phyloP scores from a whole-genome alignment of 2,797 vertebrate genomes.

The Sebastes iracundus region DNA sequence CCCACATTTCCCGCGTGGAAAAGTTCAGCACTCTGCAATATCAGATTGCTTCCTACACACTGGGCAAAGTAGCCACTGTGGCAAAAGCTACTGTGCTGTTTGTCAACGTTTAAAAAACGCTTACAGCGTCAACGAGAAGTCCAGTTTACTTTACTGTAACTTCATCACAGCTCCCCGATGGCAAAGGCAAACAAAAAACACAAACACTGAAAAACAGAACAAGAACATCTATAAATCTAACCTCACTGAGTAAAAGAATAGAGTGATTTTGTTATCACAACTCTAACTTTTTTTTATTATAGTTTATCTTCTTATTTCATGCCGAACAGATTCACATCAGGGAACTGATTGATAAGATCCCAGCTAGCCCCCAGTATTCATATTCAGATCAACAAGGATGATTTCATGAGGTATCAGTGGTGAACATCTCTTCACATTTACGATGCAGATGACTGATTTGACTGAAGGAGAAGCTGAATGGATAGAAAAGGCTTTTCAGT shows the following conservation, averaged over 20 bases:
- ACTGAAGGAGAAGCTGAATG: background rate
- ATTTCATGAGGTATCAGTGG: background rate
- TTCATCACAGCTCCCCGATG: background rate
- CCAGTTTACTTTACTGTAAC: background rate
- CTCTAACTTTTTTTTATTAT: background rate
- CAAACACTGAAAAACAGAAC: background rate
- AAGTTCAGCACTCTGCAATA: slow-evolving; percentile 15
- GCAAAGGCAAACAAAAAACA: background rate
- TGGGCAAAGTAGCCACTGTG: background rate
- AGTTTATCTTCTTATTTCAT: background rate
- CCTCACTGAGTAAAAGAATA: background rate
- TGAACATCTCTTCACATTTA: background rate
- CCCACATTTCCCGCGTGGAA: slow-evolving; percentile 30
- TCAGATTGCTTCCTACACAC: slow-evolving; percentile 7
- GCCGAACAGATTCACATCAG: background rate
- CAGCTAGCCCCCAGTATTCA: background rate
- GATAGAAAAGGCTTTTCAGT: background rate
- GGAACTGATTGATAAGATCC: background rate
- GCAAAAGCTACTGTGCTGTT: slow-evolving; percentile 7
- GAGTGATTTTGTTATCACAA: background rate
- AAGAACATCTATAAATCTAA: background rate
- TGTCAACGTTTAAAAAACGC: slow-evolving; percentile 23
- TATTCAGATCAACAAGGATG: background rate
- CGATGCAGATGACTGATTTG: background rate
- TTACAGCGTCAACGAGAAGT: background rate